Conservation (phyloP, 2,888 invertebrate species). For the Quadroppia sp. region DNA sequence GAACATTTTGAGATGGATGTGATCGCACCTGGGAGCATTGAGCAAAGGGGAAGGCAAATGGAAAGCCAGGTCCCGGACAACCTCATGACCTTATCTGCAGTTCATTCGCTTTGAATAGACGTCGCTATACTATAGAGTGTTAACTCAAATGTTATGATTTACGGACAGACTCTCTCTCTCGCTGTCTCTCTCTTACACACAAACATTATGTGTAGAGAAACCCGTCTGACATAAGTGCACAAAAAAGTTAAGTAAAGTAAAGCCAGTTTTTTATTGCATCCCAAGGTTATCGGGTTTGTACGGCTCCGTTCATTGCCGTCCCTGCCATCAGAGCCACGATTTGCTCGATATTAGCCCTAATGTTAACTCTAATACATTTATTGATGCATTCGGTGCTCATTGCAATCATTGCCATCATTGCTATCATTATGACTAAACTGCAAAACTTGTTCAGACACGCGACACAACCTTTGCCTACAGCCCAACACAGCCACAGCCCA, state of each 20-base stretch:
- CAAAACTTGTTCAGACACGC: slow-evolving; percentile 10
- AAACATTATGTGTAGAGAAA: neutral
- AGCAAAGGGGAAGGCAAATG: slow-evolving; percentile 28
- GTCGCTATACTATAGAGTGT: slow-evolving; percentile 19
- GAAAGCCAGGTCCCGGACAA: slow-evolving; percentile 17
- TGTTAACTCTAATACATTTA: neutral
- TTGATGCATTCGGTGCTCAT: slow-evolving; percentile 10
- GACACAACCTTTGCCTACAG: neutral
- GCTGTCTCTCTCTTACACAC: neutral
- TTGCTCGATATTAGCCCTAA: neutral
- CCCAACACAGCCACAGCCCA: neutral
- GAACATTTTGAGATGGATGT: slow-evolving; percentile 21
- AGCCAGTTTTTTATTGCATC: slow-evolving; percentile 4
- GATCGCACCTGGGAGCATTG: slow-evolving; percentile 31
- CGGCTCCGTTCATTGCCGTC: slow-evolving; percentile 24
- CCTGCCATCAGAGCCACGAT: neutral
- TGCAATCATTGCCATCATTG: neutral
- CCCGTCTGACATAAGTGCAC: slow-evolving; percentile 20
- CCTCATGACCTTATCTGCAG: slow-evolving; percentile 22
- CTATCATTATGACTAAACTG: slow-evolving; percentile 13
- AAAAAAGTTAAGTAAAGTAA: slow-evolving; percentile 11
- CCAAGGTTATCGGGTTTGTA: slow-evolving; percentile 15
- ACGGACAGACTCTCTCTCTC: neutral
- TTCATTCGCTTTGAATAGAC: slow-evolving; percentile 28
- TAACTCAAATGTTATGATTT: slow-evolving; percentile 30